Evolutionary conservation across 2,113 vertebrate genomes (phyloP).

Genomic region (Cynocephalus volans): DNA sequence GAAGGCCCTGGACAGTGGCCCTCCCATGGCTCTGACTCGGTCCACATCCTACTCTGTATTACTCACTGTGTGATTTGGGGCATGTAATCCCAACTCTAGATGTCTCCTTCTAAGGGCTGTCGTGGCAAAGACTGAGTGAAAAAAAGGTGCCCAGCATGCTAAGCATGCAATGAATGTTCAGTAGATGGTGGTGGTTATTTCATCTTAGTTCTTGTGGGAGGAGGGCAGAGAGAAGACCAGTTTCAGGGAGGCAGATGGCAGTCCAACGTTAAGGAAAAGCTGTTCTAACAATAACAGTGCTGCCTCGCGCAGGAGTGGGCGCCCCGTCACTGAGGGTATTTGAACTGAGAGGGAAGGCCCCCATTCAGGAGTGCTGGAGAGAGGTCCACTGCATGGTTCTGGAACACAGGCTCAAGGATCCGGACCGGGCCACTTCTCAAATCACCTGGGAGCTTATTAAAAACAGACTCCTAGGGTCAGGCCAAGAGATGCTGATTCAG

Average conservation of each 20-base stretch:
- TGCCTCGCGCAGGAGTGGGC: fast-evolving
- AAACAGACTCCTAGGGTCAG: neutral
- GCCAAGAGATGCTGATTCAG: neutral
- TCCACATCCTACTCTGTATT: fast-evolving
- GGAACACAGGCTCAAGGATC: neutral
- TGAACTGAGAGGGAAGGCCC: neutral
- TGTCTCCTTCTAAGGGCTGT: neutral
- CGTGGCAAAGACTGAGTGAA: neutral
- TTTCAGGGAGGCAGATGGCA: neutral
- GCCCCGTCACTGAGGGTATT: too few species aligned
- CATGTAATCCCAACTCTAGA: neutral
- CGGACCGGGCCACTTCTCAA: neutral
- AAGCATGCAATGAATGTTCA: neutral
- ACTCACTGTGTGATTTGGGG: neutral
- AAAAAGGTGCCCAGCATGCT: neutral
- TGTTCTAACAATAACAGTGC: neutral
- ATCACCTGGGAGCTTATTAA: neutral
- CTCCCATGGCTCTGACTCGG: fast-evolving
- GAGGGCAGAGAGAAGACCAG: neutral
- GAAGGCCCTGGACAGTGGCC: neutral
- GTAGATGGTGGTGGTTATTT: too few species aligned
- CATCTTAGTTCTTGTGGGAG: neutral
- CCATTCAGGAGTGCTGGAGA: neutral
- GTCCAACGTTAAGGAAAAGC: neutral
- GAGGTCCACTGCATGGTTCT: too few species aligned